These are phyloP conservation scores for Anoplius nigerrimus DNA, from an alignment of 2,888 invertebrate species.

Conservation along the genomic window DNA sequence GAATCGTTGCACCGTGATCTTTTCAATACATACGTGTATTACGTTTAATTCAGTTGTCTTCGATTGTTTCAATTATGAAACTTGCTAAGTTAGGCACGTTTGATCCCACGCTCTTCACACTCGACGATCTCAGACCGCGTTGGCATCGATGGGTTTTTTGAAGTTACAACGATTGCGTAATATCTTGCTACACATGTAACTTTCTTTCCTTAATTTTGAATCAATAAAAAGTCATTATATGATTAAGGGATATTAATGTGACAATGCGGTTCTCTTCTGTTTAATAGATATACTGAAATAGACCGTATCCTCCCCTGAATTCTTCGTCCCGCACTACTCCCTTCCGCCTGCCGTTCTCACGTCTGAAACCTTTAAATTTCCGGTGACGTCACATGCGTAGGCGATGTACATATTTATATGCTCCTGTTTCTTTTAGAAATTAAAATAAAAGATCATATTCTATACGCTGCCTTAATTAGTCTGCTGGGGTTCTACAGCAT, in stretches of 20 bases:
- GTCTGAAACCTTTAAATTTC: slow-evolving; percentile 24
- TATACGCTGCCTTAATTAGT: no score
- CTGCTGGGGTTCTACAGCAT: no score
- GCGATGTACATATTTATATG: slow-evolving; percentile 1
- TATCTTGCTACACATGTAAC: slow-evolving; percentile 54
- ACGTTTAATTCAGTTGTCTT: neutral
- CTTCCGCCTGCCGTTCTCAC: neutral
- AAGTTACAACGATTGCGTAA: slow-evolving; percentile 43
- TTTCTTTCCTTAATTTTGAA: slow-evolving; percentile 59
- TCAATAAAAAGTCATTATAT: slow-evolving; percentile 64
- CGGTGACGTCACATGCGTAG: slow-evolving; percentile 12
- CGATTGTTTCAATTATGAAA: neutral
- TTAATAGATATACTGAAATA: slow-evolving; percentile 32
- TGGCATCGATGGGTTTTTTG: slow-evolving; percentile 29
- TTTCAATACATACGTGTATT: no score
- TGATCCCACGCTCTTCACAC: neutral
- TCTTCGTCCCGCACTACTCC: slow-evolving; percentile 5
- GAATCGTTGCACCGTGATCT: no score
- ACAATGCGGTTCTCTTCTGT: slow-evolving; percentile 22
- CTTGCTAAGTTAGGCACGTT: neutral
- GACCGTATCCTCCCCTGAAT: slow-evolving; percentile 17
- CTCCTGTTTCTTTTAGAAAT: neutral
- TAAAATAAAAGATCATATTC: slow-evolving; percentile 2
- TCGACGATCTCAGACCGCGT: slow-evolving; percentile 20
- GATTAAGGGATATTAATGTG: slow-evolving; percentile 34